Evolutionary conservation across 2,888 invertebrate species (phyloP).

Genomic region (Hirtodrosophila alboralis): DNA sequence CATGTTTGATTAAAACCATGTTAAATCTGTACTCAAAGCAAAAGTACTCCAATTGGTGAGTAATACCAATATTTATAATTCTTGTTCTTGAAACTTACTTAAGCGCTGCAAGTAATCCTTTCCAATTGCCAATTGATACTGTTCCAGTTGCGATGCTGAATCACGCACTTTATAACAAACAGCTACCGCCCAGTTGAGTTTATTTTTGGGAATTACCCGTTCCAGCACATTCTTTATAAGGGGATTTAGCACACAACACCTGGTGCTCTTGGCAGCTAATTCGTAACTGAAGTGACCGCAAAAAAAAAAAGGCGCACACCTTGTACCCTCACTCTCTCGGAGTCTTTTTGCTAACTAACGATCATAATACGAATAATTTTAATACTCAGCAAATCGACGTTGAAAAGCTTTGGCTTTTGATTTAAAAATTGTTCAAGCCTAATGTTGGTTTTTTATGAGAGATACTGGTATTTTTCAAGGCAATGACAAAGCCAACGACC

Average conservation of each 20-base stretch:
- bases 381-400: constrained; percentile 5
- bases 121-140: constrained; percentile 44
- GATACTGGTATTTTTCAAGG: constrained; percentile 55
- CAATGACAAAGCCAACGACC: constrained; percentile 20
- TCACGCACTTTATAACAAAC: constrained; percentile 69
- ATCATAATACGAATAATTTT: constrained; percentile 4
- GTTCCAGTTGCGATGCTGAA: constrained; percentile 46
- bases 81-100: constrained; percentile 37
- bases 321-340: neutral
- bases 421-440: constrained; percentile 30
- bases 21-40: too few species aligned
- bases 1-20: too few species aligned
- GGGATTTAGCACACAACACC: constrained; percentile 28
- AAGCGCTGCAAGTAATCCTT: constrained; percentile 39
- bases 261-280: constrained; percentile 45
- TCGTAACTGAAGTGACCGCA: constrained; percentile 40
- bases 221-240: constrained; percentile 26
- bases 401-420: constrained; percentile 33
- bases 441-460: constrained; percentile 16
- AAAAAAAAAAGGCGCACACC: constrained; percentile 28
- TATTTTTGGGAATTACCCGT: constrained; percentile 60
- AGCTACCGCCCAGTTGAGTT: constrained; percentile 27
- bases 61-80: too few species aligned
- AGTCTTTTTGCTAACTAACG: neutral
- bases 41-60: too few species aligned